These are phyloP conservation scores for Dolichallabes microphthalmus DNA, from an alignment of 2,113 vertebrate species.

Conservation along the genomic window DNA sequence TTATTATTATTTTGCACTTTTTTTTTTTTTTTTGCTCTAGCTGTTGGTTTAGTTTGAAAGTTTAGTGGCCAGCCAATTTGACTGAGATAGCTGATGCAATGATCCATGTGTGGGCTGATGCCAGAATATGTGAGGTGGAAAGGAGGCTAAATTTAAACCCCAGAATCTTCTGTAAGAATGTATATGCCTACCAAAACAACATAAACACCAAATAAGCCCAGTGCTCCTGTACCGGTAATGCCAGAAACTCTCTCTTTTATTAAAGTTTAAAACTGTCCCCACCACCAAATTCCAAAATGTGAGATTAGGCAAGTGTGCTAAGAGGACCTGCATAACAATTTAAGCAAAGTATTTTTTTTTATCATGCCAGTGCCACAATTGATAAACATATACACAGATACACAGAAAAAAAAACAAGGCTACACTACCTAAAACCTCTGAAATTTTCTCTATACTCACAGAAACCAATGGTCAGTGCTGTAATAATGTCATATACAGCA, in stretches of 20 bases:
- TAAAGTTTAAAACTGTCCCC: conserved; percentile 33
- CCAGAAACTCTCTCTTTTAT: conserved; percentile 37
- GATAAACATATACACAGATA: not conserved
- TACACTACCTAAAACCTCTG: not conserved
- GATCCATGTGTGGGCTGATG: conserved; percentile 56
- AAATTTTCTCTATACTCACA: no score
- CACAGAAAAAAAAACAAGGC: no score
- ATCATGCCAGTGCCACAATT: not conserved
- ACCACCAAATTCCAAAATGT: not conserved
- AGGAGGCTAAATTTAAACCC: conserved; percentile 78
- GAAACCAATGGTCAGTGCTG: no score
- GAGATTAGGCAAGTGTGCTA: no score
- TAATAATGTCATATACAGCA: not conserved
- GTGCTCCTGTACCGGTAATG: conserved; percentile 41
- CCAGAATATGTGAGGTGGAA: conserved; percentile 68
- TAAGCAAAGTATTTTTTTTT: not conserved
- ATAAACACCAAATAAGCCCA: conserved; percentile 74
- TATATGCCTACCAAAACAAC: conserved; percentile 70
- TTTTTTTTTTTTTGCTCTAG: conserved; percentile 28
- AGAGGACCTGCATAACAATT: not conserved
- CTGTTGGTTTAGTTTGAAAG: conserved; percentile 63
- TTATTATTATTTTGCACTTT: no score
- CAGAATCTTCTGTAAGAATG: conserved; percentile 66
- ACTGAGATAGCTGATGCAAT: conserved; percentile 56
- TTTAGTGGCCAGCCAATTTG: conserved; percentile 52